phyloP scores from a whole-genome alignment of 2,113 vertebrate genomes.

The Gorsachius goisagi region DNA sequence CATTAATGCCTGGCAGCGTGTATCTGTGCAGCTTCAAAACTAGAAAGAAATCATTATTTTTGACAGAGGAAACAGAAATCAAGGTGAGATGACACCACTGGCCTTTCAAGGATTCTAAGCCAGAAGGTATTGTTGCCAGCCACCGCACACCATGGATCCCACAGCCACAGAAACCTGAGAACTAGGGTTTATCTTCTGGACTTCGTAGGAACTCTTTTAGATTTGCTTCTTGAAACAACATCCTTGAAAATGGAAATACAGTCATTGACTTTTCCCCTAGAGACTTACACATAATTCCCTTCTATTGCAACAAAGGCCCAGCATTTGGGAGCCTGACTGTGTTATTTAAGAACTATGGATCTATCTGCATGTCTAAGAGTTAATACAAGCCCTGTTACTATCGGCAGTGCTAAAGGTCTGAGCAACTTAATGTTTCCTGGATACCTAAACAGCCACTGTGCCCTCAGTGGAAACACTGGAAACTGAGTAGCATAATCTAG shows the following conservation, averaged over 20 bases:
- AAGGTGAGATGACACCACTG: neutral
- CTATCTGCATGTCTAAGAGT: neutral
- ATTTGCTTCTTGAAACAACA: neutral
- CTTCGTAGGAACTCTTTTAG: neutral
- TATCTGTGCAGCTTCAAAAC: neutral
- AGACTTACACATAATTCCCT: neutral
- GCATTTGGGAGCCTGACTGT: neutral
- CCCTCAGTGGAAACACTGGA: neutral
- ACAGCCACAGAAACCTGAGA: neutral
- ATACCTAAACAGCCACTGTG: neutral
- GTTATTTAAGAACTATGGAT: neutral
- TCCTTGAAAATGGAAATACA: neutral
- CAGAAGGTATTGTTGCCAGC: neutral
- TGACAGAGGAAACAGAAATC: neutral
- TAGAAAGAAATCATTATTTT: neutral
- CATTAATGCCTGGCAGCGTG: neutral
- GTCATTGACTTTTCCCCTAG: neutral
- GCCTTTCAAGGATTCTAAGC: neutral
- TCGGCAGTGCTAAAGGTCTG: neutral
- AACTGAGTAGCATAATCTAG: neutral
- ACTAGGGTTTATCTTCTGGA: neutral
- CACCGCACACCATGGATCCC: rapidly evolving
- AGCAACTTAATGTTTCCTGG: neutral
- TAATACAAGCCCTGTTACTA: neutral
- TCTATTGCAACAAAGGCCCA: neutral